Evolutionary conservation across 1,140 invertebrate genomes (phyloP), one percentile per base, ranked within the genome.

Genomic region (Papilio aristodemus): DNA sequence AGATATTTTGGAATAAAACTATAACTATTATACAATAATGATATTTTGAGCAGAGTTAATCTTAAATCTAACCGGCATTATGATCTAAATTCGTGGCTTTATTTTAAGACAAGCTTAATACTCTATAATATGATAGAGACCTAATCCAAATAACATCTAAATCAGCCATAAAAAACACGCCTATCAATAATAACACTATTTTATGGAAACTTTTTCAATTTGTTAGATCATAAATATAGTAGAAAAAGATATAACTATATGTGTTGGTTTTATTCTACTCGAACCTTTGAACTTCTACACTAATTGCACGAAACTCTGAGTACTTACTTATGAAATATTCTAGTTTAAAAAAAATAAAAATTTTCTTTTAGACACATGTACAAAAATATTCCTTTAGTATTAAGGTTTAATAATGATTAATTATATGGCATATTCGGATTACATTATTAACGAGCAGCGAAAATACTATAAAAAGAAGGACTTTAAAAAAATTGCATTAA

Each of bases 1-100:
- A 43, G n/a, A 32, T 32, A 32, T 32, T 32, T 32, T 32, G 6
- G 2, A 32, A 32, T 32, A 3, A 32, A 3, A 50, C 17, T 4
- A 13, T 54, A 22, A 10, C 2, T 17, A 4, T 14, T n/a, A n/a
- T n/a, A n/a, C n/a, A n/a, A 9, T 10, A 54, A 17, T 22, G 19
- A 22, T 22, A 54, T 54, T 54, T 54, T 54, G 46, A 54, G 46
- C 46, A 46, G 17, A 46, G 11, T 46, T 8, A 19, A 46, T 17
- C 6, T 19, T 46, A 46, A 22, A 46, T 0, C 10, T 54, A 22
- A 13, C 19, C 19, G 43, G 46, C 2, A 11, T 22, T 54, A 54
- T 0, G 8, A 25, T 54, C 10, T 54, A 25, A 54, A 54, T 54
- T 54, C 46, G 19, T 50, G 22, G 1, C 46, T 54, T 22, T 54